Evolutionary conservation across 2,113 vertebrate species (phyloP), one percentile per base, ranked within the genome.

Genomic region (Taurulus bubalis): DNA sequence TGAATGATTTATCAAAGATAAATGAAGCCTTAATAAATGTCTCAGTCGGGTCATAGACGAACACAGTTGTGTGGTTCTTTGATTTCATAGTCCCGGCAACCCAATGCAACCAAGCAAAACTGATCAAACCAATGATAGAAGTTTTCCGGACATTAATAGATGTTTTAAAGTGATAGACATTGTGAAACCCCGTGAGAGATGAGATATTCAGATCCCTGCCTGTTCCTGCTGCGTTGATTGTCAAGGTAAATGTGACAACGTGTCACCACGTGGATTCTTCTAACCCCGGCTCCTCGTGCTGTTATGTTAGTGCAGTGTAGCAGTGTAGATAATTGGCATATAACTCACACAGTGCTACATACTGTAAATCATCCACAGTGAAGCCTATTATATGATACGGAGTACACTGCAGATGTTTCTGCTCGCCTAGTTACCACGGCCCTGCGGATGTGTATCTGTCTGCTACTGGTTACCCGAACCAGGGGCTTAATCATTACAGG

Each of bases 401-500:
- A 72, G 40, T 34, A 18, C 2, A 16, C 36, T 42, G 85, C 85
- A 90, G 84, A 87, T 87, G 88, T 87, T 89, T 85, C 75, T 85
- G 47, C 63, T 86, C 83, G 62, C 60, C 66, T 79, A 53, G 87
- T 86, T 90, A 86, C 88, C 85, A 47, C 24, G 32, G 58, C 68
- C 75, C 66, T 64, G n/a, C 30, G 30, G 75, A 38, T 55, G 36
- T 71, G 80, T 55, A 55, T 83, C 77, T 77, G 84, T 74, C 85
- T 86, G 80, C 91, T 87, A 65, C 88, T 63, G 84, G 82, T 90
- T 89, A 87, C 85, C 88, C 85, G 81, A 87, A 78, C 77, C 80
- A 28, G 55, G 38, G 60, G 87, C 86, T 92, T 93, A 95, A 94
- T 94, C 74, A 94, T 91, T 91, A 87, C 89, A 85, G 36, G 80